A percentile compares a stretch with the other conserved stretches of the same genome.
Conservation (phyloP, 1,140 invertebrate genomes). For the Drosophila kohkoa region DNA sequence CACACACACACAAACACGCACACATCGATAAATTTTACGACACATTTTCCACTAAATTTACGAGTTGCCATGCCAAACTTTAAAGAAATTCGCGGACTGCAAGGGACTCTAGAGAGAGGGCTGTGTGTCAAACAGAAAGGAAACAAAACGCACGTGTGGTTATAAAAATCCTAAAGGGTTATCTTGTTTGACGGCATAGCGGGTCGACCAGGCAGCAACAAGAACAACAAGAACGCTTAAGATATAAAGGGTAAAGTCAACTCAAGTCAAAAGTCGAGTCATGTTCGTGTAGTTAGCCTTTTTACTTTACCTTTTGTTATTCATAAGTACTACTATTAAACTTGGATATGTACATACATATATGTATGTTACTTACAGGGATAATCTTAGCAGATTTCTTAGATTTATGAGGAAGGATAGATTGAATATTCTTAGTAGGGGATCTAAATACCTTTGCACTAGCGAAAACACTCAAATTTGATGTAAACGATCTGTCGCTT, state of each 20-base stretch:
- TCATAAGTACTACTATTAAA: no score
- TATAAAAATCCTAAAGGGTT: slow-evolving; percentile 56
- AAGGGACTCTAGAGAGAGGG: neutral
- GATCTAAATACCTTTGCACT: no score
- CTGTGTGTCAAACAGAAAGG: neutral
- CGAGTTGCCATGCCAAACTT: slow-evolving; percentile 58
- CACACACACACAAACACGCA: slow-evolving; percentile 1
- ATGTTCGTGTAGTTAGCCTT: no score
- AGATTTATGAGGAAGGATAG: no score
- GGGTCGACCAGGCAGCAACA: neutral
- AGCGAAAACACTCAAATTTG: no score
- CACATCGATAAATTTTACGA: slow-evolving; percentile 54
- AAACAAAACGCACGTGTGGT: slow-evolving; percentile 53
- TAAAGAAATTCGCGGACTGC: slow-evolving; percentile 52
- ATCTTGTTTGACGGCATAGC: slow-evolving; percentile 7
- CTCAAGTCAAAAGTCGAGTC: slow-evolving; percentile 1
- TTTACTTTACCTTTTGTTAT: no score
- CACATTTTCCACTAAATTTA: slow-evolving; percentile 61
- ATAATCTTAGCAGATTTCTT: no score
- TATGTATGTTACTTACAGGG: no score
- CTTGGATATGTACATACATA: no score
- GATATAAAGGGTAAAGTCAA: no score
- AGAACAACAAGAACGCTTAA: neutral
- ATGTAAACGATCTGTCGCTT: no score
- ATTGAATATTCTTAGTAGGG: no score